These are phyloP conservation scores for Anaspis maculata DNA, from an alignment of 2,888 invertebrate species.

Conservation along the genomic window DNA sequence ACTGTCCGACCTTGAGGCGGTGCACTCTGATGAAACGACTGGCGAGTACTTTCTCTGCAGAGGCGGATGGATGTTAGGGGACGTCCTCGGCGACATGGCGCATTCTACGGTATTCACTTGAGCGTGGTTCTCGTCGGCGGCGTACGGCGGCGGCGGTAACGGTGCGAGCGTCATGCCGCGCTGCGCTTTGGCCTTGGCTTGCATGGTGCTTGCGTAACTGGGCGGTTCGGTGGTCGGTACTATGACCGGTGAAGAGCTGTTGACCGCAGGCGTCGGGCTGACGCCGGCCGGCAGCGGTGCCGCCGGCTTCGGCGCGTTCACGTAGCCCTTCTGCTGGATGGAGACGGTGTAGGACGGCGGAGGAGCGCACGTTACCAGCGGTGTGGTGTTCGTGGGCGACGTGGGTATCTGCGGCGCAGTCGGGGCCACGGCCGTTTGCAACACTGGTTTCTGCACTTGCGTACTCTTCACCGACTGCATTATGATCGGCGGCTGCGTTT, in stretches of 20 bases:
- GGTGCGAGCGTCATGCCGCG: constrained; percentile 58
- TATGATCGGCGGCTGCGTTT: constrained; percentile 86
- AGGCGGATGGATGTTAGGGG: constrained; percentile 51
- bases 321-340: constrained; percentile 62
- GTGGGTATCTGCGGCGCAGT: constrained; percentile 62
- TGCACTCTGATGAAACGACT: constrained; percentile 43
- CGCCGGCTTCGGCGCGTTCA: constrained; percentile 36
- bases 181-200: constrained; percentile 47
- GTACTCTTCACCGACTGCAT: constrained; percentile 96
- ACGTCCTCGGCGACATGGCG: constrained; percentile 42
- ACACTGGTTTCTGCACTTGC: constrained; percentile 88
- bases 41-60: constrained; percentile 65
- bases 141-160: constrained; percentile 59
- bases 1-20: constrained; percentile 48
- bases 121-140: constrained; percentile 41
- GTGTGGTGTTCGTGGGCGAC: constrained; percentile 39
- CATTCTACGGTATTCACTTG: constrained; percentile 44
- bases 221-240: constrained; percentile 82
- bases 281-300: constrained; percentile 33
- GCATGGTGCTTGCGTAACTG: constrained; percentile 87
- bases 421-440: constrained; percentile 94
- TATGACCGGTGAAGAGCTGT: constrained; percentile 24
- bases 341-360: constrained; percentile 78
- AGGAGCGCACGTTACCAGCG: constrained; percentile 51
- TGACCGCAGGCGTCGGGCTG: constrained; percentile 40